Evolutionary conservation across 2,888 invertebrate genomes (phyloP).

Genomic region (Lithophane socia): DNA sequence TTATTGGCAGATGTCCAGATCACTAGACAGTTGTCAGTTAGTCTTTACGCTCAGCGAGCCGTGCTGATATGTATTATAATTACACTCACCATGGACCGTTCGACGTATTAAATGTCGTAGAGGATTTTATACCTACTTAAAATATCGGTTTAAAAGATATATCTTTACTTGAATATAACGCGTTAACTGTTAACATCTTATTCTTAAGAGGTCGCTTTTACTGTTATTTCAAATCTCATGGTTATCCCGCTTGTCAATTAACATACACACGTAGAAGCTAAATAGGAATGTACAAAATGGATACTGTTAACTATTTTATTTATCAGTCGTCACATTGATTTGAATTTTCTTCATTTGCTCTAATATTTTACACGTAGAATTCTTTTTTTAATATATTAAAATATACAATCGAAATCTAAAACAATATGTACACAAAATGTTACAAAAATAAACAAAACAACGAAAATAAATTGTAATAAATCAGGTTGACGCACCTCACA

Average conservation of each 20-base stretch:
- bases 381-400: conserved; percentile 41
- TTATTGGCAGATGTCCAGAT: conserved; percentile 73
- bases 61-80: conserved; percentile 73
- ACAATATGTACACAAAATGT: conserved; percentile 64
- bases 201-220: conserved; percentile 35
- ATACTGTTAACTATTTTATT: conserved; percentile 52
- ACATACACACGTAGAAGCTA: conserved; percentile 44
- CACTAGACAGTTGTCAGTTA: conserved; percentile 70
- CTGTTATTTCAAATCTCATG: conserved; percentile 32
- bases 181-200: conserved; percentile 37
- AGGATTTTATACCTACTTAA: conserved; percentile 50
- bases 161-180: conserved; percentile 44
- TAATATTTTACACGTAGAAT: conserved; percentile 40
- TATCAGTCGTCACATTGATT: conserved; percentile 61
- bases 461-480: conserved; percentile 53
- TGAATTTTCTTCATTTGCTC: conserved; percentile 49
- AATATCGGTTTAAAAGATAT: conserved; percentile 43
- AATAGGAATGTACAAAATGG: conserved; percentile 63
- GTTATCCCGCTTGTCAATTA: conserved; percentile 36
- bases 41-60: conserved; percentile 66
- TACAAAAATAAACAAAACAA: conserved; percentile 64
- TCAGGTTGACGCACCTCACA: conserved; percentile 46
- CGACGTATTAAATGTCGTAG: conserved; percentile 59
- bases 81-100: conserved; percentile 67
- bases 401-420: conserved; percentile 63